Evolutionary conservation across 2,888 invertebrate genomes (phyloP), one percentile per base, ranked within the genome.

Genomic region (Agrilus biguttatus): DNA sequence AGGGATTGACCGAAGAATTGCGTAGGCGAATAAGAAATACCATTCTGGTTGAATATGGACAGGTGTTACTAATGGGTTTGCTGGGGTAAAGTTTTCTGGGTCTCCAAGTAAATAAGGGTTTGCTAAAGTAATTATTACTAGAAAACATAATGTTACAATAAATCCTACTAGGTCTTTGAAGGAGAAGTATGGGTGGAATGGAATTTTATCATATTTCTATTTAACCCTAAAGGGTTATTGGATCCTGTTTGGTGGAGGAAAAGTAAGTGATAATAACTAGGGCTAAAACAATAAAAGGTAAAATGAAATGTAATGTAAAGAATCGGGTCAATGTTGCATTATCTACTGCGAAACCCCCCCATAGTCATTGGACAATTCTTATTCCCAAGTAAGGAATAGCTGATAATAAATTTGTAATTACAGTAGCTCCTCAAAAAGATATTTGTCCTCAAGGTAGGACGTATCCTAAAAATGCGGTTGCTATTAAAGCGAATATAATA

Each of bases 1-100:
- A 6, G 84, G 83, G 45, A 86, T 82, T 34, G 83, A 82, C 21
- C 84, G 84, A 56, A 86, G 53, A 70, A 86, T 84, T 14, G 83
- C 80, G 63, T 85, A 85, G 12, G 84, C 83, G 71, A 84, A 85
- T 70, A 86, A 62, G 56, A 85, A 87, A 62, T 86, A 86, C 77
- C 83, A 86, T 75, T 87, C 85, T 23, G 82, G 84, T 73, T 84
- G 80, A 69, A 84, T 84, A 59, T 83, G 83, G 8, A 73, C 60
- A 0, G 83, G 83, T 0, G 82, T 83, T 13, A 77, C 70, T 68
- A 80, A 55, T 0, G 78, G 73, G 50, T 80, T 80, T 5, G 80
- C 81, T 0, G 75, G 75, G 14, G 73, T 77, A 67, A 82, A 85
- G 67, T 83, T 85, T 69, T 83, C 83, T 0, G 80, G 77, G 23